Evolutionary conservation across 2,113 vertebrate species (phyloP).

Genomic region (Lutjanus erythropterus): DNA sequence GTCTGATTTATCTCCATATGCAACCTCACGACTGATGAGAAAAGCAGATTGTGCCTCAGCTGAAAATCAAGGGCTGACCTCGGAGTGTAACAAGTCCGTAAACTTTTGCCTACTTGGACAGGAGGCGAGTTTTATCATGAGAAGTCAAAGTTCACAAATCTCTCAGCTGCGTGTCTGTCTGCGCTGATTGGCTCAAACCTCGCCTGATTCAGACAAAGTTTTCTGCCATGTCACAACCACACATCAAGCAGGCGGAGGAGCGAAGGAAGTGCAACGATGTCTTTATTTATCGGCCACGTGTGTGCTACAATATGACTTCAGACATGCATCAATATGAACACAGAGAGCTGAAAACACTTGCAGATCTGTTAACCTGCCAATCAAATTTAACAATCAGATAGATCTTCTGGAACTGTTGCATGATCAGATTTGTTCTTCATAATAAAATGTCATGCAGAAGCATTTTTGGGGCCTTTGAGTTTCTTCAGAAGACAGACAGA

Average conservation of each 20-base stretch:
- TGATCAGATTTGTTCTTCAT: background rate
- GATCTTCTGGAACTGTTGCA: background rate
- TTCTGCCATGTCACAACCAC: conserved; percentile 73
- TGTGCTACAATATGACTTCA: conserved; percentile 41
- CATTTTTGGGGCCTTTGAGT: conserved; percentile 9
- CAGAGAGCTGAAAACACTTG: conserved; percentile 24
- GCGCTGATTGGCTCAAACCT: conserved; percentile 72
- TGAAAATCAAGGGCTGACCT: conserved; percentile 1
- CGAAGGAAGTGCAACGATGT: conserved; percentile 14
- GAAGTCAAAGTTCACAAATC: conserved; percentile 77
- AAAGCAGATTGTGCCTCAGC: background rate
- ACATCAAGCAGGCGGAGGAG: background rate
- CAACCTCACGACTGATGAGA: background rate
- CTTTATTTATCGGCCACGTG: conserved; percentile 65
- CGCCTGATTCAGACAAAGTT: conserved; percentile 81
- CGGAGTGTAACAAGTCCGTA: conserved; percentile 4
- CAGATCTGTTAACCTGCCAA: background rate
- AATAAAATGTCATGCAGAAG: conserved; percentile 57
- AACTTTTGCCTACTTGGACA: conserved; percentile 70
- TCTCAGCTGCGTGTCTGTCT: conserved; percentile 71
- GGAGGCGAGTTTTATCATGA: conserved; percentile 54
- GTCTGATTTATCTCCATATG: background rate
- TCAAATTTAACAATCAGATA: background rate
- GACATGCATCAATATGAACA: conserved; percentile 54
- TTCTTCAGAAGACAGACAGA: conserved; percentile 11